These are phyloP conservation scores for Sitta europaea DNA, from an alignment of 2,113 vertebrate species.

Conservation along the genomic window DNA sequence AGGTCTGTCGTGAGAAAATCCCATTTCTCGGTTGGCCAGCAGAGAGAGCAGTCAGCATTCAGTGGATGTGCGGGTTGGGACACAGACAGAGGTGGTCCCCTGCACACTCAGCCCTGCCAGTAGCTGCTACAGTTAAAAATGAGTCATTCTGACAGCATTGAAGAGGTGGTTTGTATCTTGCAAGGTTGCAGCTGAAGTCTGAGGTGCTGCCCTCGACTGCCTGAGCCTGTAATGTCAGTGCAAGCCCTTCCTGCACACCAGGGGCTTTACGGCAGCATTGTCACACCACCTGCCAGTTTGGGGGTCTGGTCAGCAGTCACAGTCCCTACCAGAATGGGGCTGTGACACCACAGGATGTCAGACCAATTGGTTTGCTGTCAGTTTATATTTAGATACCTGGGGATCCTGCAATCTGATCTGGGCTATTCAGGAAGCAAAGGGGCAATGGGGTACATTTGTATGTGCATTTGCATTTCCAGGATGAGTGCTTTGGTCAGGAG, in stretches of 20 bases:
- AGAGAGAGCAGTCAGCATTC: constrained; percentile 49
- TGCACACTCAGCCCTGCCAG: background rate
- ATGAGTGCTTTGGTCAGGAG: background rate
- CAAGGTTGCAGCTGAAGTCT: background rate
- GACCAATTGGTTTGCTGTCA: background rate
- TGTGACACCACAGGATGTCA: background rate
- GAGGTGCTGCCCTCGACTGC: background rate
- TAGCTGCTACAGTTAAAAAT: background rate
- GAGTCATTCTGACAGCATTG: background rate
- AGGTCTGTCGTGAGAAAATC: background rate
- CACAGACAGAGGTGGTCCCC: accelerated
- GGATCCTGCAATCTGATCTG: background rate
- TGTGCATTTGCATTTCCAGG: no score
- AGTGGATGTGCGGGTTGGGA: background rate
- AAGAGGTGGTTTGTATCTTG: background rate
- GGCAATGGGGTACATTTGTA: background rate
- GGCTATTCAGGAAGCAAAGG: background rate
- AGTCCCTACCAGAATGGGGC: background rate
- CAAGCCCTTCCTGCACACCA: background rate
- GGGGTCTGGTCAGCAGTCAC: background rate
- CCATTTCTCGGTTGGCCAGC: constrained; percentile 29
- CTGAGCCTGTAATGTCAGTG: background rate
- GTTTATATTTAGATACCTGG: background rate
- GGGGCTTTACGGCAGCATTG: accelerated
- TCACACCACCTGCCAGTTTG: background rate